Evolutionary conservation across 2,888 invertebrate genomes (phyloP), one percentile per base, ranked within the genome.

Genomic region (Odontomyia ornata): DNA sequence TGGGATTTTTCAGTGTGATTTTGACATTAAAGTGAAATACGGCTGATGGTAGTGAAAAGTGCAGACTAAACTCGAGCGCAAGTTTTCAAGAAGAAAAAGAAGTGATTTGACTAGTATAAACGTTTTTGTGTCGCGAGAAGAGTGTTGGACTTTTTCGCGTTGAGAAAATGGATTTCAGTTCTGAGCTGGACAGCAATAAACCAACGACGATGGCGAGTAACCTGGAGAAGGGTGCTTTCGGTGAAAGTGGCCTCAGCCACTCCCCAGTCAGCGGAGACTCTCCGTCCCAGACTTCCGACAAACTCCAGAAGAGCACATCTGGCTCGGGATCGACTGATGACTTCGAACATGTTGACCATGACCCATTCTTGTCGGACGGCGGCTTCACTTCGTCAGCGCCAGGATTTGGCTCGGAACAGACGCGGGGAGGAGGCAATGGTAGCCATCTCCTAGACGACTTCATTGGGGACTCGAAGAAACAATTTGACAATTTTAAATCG

Each of bases 281-380:
- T 28, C 64, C 64, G 15, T 64, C 27, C 13, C 64, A 64, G 9
- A 18, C 43, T 23, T 18, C 73, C 4, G 75, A 60, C 25, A 75
- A 62, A 62, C 25, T 75, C 3, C 62, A 43, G 15, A 77, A 46
- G 73, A 75, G 47, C 52, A 72, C 43, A 46, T 47, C 56, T 25
- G 52, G 64, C 23, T 69, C 75, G 11, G 77, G 73, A 60, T 77
- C 76, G 36, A 76, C 78, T 52, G 80, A 79, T 76, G 80, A 80
- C 72, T 80, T 80, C 72, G 80, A 80, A 46, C 80, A 80, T 79
- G 77, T 80, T 62, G 79, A 77, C 52, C 78, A 78, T 67, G 79
- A 80, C 43, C 78, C 76, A 11, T 72, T 78, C 56, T n/a, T 78
- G 52, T 69, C 69, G 69, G 69, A 69, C 46, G 23, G 47, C 21